Percentiles rank a stretch among this genome's conserved stretches.
phyloP scores from a whole-genome alignment of 37 sponge, comb jelly and placozoan species.

The Corticium candelabrum region DNA sequence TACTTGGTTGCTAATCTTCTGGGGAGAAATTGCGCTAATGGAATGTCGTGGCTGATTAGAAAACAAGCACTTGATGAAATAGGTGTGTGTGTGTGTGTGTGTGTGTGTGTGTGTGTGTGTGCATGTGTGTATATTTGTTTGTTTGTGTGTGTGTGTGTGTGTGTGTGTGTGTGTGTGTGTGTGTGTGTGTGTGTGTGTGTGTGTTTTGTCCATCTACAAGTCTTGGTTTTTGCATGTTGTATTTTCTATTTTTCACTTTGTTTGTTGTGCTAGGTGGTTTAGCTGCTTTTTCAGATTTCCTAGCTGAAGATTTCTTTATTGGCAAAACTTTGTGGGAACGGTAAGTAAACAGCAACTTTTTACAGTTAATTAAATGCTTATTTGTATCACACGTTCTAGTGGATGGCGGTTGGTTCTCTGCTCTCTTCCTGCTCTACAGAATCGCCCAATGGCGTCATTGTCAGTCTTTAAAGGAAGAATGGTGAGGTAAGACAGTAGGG shows the following conservation, averaged over 20 bases:
- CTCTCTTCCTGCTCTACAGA: slow-evolving; percentile 51
- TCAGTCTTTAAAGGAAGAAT: no score
- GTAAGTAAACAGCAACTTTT: slow-evolving; percentile 11
- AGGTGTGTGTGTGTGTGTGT: slow-evolving; percentile 1
- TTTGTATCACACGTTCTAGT: no score
- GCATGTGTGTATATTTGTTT: no score
- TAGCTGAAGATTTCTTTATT: slow-evolving; percentile 77
- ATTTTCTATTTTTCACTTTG: no score
- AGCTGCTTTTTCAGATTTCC: slow-evolving; percentile 36
- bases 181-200: no score
- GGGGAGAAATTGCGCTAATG: slow-evolving; percentile 55
- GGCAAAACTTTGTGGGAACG: slow-evolving; percentile 28
- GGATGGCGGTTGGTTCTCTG: slow-evolving; percentile 60
- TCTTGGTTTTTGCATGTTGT: no score
- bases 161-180: no score
- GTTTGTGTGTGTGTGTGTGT: no score
- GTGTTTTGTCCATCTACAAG: no score
- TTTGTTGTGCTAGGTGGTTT: slow-evolving; percentile 31
- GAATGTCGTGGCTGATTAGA: slow-evolving; percentile 63
- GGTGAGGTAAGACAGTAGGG: no score
- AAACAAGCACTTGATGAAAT: slow-evolving; percentile 42
- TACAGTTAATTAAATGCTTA: no score
- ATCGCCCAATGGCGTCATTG: background rate
- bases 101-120: no score
- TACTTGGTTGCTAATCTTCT: slow-evolving; percentile 38